A percentile compares a stretch with the other conserved stretches of the same genome.
Evolutionary conservation across 1,140 invertebrate species (phyloP).

Genomic region (Ylistrum balloti): DNA sequence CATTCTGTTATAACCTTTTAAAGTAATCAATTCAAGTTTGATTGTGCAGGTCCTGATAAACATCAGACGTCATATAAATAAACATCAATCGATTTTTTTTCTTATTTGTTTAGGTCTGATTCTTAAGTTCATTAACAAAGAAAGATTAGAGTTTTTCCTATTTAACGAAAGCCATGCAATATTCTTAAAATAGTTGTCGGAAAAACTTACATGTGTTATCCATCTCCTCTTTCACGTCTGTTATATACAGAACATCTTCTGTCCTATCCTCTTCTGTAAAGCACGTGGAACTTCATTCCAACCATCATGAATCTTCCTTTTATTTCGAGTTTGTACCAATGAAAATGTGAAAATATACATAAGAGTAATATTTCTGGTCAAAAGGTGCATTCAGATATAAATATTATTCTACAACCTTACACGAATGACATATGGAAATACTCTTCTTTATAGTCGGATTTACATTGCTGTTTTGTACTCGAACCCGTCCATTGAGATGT

Average conservation of each 20-base stretch:
- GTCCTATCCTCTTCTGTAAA: not conserved
- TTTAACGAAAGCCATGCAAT: not conserved
- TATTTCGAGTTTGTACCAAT: not conserved
- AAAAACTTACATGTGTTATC: not conserved
- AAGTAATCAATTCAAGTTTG: too few relatives aligned
- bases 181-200: not conserved
- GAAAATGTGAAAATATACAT: not conserved
- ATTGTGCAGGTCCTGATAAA: too few relatives aligned
- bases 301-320: not conserved
- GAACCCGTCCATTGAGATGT: not conserved
- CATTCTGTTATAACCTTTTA: too few relatives aligned
- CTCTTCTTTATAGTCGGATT: not conserved
- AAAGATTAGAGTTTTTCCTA: too few relatives aligned
- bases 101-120: too few relatives aligned
- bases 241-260: not conserved
- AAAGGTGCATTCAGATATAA: slow-evolving; percentile 7
- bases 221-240: not conserved
- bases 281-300: not conserved
- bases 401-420: not conserved
- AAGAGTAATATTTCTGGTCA: slow-evolving; percentile 1
- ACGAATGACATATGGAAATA: too few relatives aligned
- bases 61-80: too few relatives aligned
- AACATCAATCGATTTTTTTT: too few relatives aligned
- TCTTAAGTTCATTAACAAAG: too few relatives aligned
- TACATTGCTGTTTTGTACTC: not conserved